phyloP scores from a whole-genome alignment of 2,113 vertebrate genomes.

The Leiothrix lutea region DNA sequence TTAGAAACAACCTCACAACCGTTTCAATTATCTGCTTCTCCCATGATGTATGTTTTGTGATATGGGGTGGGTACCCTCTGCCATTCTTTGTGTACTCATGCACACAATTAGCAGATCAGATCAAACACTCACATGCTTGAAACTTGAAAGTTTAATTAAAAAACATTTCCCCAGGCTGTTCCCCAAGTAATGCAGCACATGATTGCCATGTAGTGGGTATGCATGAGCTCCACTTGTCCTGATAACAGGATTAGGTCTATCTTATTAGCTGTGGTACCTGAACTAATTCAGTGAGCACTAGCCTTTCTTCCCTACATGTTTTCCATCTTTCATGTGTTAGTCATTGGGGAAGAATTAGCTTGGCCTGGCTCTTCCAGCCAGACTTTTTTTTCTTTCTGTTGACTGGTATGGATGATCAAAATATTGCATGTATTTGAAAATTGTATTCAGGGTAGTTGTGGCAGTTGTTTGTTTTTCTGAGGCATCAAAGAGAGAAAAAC shows the following conservation, averaged over 20 bases:
- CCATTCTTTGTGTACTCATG: not conserved
- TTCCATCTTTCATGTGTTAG: not conserved
- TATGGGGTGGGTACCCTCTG: not conserved
- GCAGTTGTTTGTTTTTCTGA: not conserved
- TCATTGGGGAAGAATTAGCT: not conserved
- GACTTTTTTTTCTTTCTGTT: not conserved
- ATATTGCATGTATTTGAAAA: not conserved
- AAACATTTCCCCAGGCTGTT: not conserved
- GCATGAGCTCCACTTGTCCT: not conserved
- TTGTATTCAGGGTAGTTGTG: not conserved
- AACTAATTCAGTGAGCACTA: slow-evolving; percentile 6
- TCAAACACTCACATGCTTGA: not conserved
- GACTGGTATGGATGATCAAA: not conserved
- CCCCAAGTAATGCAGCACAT: fast-evolving
- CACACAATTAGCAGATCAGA: not conserved
- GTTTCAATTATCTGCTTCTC: not conserved
- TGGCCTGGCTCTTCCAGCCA: not conserved
- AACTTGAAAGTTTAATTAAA: slow-evolving; percentile 4
- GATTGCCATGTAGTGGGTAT: not conserved
- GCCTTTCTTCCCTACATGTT: not conserved
- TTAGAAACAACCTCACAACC: not conserved
- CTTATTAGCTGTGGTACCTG: slow-evolving; percentile 30
- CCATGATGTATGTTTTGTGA: not conserved
- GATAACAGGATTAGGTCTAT: slow-evolving; percentile 35
- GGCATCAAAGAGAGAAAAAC: not conserved